phyloP scores from a whole-genome alignment of 2,888 invertebrate species.

The Aporophyla lueneburgensis region DNA sequence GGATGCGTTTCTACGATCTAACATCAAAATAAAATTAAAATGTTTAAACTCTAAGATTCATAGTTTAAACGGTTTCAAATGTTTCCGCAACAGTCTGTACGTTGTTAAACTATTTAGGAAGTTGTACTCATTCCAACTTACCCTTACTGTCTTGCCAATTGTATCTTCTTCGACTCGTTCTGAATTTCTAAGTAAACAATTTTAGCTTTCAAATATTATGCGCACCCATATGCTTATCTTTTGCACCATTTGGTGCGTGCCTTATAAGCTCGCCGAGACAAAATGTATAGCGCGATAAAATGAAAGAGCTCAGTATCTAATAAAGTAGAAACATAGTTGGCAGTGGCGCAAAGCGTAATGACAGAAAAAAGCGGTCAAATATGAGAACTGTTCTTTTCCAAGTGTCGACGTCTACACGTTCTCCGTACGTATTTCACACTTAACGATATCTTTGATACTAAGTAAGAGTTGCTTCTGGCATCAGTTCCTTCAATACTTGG shows the following conservation, averaged over 20 bases:
- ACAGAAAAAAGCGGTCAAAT: conserved; percentile 52
- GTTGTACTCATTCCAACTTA: conserved; percentile 35
- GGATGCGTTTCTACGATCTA: conserved; percentile 51
- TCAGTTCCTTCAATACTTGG: conserved; percentile 17
- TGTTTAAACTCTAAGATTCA: conserved; percentile 11
- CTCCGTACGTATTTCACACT: conserved; percentile 14
- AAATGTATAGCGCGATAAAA: conserved; percentile 57
- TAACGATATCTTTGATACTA: conserved; percentile 24
- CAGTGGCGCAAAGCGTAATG: conserved; percentile 49
- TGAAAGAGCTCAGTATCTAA: conserved; percentile 56
- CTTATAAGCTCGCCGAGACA: conserved; percentile 42
- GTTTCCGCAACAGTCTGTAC: conserved; percentile 26
- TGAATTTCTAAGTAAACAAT: conserved; percentile 18
- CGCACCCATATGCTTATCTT: conserved; percentile 32
- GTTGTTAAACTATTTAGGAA: conserved; percentile 39
- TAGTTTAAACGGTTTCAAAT: conserved; percentile 10
- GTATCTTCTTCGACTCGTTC: background rate
- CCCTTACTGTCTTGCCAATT: conserved; percentile 27
- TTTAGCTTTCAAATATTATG: conserved; percentile 37
- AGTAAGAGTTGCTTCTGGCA: conserved; percentile 26
- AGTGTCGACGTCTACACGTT: conserved; percentile 16
- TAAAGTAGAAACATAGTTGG: conserved; percentile 54
- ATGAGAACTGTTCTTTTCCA: conserved; percentile 32
- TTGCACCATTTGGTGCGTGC: conserved; percentile 39
- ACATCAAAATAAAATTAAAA: background rate